Conservation (phyloP, 2,113 vertebrate genomes). For the Microcebus murinus region DNA sequence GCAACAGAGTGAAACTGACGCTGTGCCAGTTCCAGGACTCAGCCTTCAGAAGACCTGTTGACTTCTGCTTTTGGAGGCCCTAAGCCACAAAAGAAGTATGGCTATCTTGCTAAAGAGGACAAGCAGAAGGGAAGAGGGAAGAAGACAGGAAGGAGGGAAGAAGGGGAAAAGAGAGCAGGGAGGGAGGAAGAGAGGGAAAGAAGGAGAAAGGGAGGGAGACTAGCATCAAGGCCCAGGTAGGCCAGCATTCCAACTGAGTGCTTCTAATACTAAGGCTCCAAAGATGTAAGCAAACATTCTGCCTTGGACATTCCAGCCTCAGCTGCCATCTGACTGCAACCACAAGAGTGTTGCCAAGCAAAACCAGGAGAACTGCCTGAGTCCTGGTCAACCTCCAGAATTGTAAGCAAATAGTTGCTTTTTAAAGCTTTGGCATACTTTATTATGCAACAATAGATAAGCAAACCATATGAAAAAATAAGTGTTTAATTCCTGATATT, state of each 20-base stretch:
- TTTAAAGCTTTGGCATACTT: conserved; percentile 17
- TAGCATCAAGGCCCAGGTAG: background rate
- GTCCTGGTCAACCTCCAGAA: background rate
- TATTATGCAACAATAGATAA: conserved; percentile 8
- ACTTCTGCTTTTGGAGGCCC: background rate
- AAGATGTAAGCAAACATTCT: background rate
- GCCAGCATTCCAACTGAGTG: background rate
- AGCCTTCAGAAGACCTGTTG: background rate
- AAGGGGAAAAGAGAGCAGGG: background rate
- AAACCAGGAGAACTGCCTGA: background rate
- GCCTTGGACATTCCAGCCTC: background rate
- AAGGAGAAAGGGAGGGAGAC: background rate
- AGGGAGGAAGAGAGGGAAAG: background rate
- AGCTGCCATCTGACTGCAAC: conserved; percentile 28
- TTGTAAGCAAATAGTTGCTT: conserved; percentile 18
- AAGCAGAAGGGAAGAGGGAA: background rate
- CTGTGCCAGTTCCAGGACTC: background rate
- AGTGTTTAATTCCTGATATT: conserved; percentile 47
- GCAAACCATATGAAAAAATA: conserved; percentile 18
- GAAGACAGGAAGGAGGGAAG: background rate
- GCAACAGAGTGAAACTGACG: background rate
- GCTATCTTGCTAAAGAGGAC: background rate
- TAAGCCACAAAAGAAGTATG: background rate
- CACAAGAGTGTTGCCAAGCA: background rate
- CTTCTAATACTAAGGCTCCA: background rate